phyloP scores from a whole-genome alignment of 2,797 vertebrate species.

The Eulemur coronatus region DNA sequence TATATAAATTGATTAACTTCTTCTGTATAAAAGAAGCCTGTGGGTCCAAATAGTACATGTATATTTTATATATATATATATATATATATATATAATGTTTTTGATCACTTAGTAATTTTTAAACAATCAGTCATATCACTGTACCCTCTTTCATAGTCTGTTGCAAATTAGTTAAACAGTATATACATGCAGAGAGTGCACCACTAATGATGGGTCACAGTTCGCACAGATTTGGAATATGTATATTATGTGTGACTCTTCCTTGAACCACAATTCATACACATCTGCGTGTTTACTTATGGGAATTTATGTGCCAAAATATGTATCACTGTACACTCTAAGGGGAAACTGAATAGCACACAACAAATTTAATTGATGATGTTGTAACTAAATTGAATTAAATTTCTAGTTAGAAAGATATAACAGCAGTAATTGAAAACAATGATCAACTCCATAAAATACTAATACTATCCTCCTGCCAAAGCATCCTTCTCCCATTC shows the following conservation, averaged over 20 bases:
- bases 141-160: not conserved
- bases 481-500: not conserved
- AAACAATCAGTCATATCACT: not conserved
- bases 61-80: not conserved
- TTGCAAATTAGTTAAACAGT: not conserved
- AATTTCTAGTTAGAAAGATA: conserved; percentile 4
- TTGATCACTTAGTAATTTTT: not conserved
- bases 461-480: not conserved
- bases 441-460: not conserved
- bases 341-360: not conserved
- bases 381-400: not conserved
- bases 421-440: not conserved
- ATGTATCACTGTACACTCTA: not conserved
- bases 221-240: not conserved
- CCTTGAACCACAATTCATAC: not conserved
- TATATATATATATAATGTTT: not conserved
- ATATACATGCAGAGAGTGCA: not conserved
- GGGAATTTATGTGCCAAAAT: not conserved
- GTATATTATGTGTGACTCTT: not conserved
- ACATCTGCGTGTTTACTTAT: not conserved
- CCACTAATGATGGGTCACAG: not conserved
- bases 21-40: not conserved
- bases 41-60: not conserved
- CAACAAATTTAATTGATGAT: not conserved
- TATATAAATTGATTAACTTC: not conserved